Evolutionary conservation across 2,113 vertebrate genomes (phyloP), one percentile per base, ranked within the genome.

Genomic region (Cromileptes altivelis): DNA sequence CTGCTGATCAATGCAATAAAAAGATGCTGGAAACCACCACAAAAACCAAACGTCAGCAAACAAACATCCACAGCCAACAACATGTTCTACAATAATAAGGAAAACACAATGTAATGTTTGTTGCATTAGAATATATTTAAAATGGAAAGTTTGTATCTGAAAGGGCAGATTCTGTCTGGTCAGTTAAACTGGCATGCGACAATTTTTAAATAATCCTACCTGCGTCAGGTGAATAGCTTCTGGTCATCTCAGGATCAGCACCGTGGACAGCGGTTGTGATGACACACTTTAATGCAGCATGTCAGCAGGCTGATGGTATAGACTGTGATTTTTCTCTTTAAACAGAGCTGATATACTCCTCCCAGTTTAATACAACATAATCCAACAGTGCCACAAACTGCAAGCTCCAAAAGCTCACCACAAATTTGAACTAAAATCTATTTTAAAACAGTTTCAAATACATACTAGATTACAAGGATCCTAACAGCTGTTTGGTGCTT

Each of bases 271-370:
- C 10, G 27, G 47, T 25, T 47, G 50, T 60, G 56, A 42, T 55
- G 56, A 78, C 33, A 19, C 50, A 79, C 50, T 64, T 76, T 61
- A 56, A 68, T 72, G 68, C 47, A 73, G 49, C 47, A 68, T 58
- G 52, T 64, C 57, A 75, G 50, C 42, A 64, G 53, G 42, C 19
- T 50, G 40, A 57, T 65, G 18, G 56, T 10, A 17, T 18, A 49
- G 49, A 58, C 37, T 68, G 23, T 12, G 50, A 55, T 37, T 61
- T 53, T 53, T 21, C 42, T 49, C 15, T 58, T 25, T 8, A 61
- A 62, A 7, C 15, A 27, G 4, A 40, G 21, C 62, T 37, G 33
- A 37, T 37, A 8, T 37, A 58, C 23, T 14, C 23, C 55, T 23
- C 27, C 4, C 58, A 19, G 27, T 61, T 61, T 61, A 33, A 33